Conservation (phyloP, 2,888 invertebrate genomes). For the Drosophila robusta region DNA sequence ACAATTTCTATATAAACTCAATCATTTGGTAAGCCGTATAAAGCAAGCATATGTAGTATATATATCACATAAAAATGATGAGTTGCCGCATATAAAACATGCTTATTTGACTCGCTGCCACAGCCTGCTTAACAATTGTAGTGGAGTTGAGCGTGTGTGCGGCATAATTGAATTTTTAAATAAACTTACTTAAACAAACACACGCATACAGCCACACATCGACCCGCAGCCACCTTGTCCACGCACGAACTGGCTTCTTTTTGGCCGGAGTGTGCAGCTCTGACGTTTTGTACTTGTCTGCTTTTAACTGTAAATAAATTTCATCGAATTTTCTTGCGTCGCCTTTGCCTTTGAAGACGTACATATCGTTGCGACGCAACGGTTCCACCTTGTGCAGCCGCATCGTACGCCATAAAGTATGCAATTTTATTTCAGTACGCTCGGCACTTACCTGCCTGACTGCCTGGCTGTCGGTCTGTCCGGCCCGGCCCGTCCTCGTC, state of each 20-base stretch:
- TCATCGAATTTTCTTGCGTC: slow-evolving; percentile 68
- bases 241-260: slow-evolving; percentile 31
- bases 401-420: slow-evolving; percentile 74
- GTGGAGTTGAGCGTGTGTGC: slow-evolving; percentile 42
- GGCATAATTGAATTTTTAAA: slow-evolving; percentile 85
- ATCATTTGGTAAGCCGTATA: slow-evolving; percentile 83
- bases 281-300: slow-evolving; percentile 58
- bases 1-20: slow-evolving; percentile 83
- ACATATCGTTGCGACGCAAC: slow-evolving; percentile 39
- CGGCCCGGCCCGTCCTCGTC: background rate
- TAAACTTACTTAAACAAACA: slow-evolving; percentile 71
- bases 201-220: background rate
- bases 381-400: slow-evolving; percentile 42
- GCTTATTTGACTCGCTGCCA: slow-evolving; percentile 11
- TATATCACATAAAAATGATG: slow-evolving; percentile 7
- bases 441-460: slow-evolving; percentile 69
- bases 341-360: slow-evolving; percentile 30
- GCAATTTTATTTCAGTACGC: slow-evolving; percentile 75
- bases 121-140: slow-evolving; percentile 8
- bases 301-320: slow-evolving; percentile 82
- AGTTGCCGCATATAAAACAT: slow-evolving; percentile 8
- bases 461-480: slow-evolving; percentile 10
- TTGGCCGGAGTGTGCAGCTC: slow-evolving; percentile 24
- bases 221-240: background rate
- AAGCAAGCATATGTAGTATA: slow-evolving; percentile 2